A percentile compares a stretch with the other conserved stretches of the same genome.
These are phyloP conservation scores for Ferrisia virgata DNA, from an alignment of 2,888 invertebrate genomes.

Conservation along the genomic window DNA sequence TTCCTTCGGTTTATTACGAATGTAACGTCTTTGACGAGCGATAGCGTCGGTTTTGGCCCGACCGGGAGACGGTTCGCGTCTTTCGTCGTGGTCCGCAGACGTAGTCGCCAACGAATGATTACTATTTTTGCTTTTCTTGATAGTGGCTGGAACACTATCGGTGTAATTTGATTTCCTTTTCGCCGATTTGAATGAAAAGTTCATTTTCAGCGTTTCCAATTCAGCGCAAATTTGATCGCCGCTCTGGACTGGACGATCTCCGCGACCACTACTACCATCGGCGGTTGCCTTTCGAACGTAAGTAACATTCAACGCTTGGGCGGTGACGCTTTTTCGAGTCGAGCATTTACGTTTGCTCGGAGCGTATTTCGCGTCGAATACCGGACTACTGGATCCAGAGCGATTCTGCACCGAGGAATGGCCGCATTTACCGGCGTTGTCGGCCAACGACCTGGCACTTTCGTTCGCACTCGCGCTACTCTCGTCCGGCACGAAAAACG, in stretches of 20 bases:
- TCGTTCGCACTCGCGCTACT: not conserved
- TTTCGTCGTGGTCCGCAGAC: not conserved
- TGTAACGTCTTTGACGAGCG: not conserved
- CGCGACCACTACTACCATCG: not conserved
- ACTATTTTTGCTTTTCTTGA: not conserved
- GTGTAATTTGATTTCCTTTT: not conserved
- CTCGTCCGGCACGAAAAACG: not conserved
- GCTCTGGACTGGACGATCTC: not conserved
- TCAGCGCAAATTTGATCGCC: not conserved
- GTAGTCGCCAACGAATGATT: not conserved
- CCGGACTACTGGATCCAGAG: constrained; percentile 17
- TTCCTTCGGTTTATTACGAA: not conserved
- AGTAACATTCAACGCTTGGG: not conserved
- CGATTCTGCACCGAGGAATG: not conserved
- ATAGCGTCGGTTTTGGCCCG: not conserved
- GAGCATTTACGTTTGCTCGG: not conserved
- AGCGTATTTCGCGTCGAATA: not conserved
- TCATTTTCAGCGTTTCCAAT: constrained; percentile 33
- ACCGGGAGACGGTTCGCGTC: not conserved
- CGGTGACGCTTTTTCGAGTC: not conserved
- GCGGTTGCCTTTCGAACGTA: not conserved
- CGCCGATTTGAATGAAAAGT: not conserved
- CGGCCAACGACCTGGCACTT: no score
- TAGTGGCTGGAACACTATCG: not conserved
- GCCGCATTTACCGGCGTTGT: no score